phyloP scores from a whole-genome alignment of 2,113 vertebrate species.

The Cisticola juncidis region DNA sequence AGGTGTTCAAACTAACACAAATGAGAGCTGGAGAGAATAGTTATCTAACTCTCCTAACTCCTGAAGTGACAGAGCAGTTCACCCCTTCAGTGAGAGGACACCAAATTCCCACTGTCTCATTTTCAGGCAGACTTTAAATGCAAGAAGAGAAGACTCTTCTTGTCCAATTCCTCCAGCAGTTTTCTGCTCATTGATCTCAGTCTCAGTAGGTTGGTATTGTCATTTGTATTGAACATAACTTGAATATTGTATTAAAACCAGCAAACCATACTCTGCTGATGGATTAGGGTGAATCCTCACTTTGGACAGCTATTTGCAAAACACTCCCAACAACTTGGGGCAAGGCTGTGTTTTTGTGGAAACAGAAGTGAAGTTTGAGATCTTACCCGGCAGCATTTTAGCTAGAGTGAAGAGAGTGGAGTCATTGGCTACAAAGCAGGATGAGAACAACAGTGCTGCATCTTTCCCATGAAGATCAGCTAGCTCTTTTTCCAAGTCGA shows the following conservation, averaged over 20 bases:
- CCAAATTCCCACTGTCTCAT: neutral
- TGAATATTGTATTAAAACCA: neutral
- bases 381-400: conserved; percentile 91
- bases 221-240: neutral
- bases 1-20: neutral
- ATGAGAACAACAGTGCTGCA: conserved; percentile 91
- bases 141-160: neutral
- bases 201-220: neutral
- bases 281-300: neutral
- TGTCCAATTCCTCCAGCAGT: neutral
- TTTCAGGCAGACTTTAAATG: neutral
- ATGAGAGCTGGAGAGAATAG: neutral
- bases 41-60: neutral
- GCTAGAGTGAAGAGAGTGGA: conserved; percentile 97
- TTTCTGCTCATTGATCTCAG: neutral
- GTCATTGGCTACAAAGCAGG: conserved; percentile 97
- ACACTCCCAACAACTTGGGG: neutral
- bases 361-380: neutral
- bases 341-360: neutral
- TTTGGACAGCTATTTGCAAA: neutral
- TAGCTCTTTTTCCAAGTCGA: conserved; percentile 90
- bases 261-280: neutral
- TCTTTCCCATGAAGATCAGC: conserved; percentile 95
- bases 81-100: neutral
- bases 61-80: neutral